Conservation (phyloP, 2,888 invertebrate genomes). For the Aleiodes testaceus region DNA sequence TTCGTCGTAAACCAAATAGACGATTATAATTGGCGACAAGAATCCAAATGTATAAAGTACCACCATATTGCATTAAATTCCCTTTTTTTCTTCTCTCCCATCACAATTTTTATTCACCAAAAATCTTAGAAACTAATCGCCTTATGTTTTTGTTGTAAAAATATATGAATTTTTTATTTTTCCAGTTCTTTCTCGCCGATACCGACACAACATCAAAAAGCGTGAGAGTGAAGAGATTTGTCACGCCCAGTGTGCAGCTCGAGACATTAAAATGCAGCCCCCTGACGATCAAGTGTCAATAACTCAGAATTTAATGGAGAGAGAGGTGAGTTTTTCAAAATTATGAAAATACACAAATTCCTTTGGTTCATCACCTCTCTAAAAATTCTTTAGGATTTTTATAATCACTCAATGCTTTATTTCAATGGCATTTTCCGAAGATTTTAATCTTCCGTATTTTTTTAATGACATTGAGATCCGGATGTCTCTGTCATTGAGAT, state of each 20-base stretch:
- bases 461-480: too few relatives aligned
- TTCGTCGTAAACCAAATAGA: constrained; percentile 29
- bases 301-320: constrained; percentile 56
- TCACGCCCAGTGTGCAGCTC: constrained; percentile 51
- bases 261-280: constrained; percentile 49
- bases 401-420: too few relatives aligned
- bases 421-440: too few relatives aligned
- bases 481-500: neutral
- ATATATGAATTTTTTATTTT: too few relatives aligned
- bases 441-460: too few relatives aligned
- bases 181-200: too few relatives aligned
- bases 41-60: constrained; percentile 1
- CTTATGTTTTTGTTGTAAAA: too few relatives aligned
- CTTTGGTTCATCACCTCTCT: neutral
- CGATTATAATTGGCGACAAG: neutral
- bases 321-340: constrained; percentile 33
- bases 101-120: neutral
- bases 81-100: neutral
- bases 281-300: constrained; percentile 45
- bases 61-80: neutral
- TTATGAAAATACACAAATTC: constrained; percentile 33
- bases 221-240: constrained; percentile 49
- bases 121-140: neutral
- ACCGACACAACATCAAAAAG: constrained; percentile 23
- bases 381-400: neutral